A percentile compares a stretch with the other conserved stretches of the same genome.
These are phyloP conservation scores for Polypterus bichir DNA, from an alignment of 2,113 vertebrate genomes.

Conservation along the genomic window DNA sequence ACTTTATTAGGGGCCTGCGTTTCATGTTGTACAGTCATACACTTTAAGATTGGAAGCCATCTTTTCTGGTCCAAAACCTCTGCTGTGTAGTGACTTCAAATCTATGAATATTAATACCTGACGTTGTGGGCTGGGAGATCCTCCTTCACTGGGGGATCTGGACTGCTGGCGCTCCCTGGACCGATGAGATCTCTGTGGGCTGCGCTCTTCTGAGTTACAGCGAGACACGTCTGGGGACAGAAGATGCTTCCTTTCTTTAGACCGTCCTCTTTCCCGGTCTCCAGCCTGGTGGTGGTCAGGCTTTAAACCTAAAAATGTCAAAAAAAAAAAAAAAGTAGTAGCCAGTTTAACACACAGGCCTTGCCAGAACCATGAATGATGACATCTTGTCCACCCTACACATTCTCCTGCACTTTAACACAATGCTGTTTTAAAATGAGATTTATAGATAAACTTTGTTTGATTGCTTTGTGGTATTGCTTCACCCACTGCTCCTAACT, in stretches of 20 bases:
- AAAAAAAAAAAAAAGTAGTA: slow-evolving; percentile 9
- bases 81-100: too few relatives aligned
- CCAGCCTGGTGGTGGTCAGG: slow-evolving; percentile 64
- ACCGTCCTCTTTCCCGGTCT: slow-evolving; percentile 78
- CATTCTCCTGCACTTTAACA: too few relatives aligned
- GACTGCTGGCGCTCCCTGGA: slow-evolving; percentile 61
- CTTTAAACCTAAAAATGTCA: slow-evolving; percentile 50
- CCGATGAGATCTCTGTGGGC: slow-evolving; percentile 54
- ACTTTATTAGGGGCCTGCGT: slow-evolving; percentile 1
- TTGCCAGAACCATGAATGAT: too few relatives aligned
- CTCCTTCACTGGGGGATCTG: slow-evolving; percentile 73
- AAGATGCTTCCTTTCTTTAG: slow-evolving; percentile 87
- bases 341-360: too few relatives aligned
- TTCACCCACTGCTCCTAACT: too few relatives aligned
- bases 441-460: too few relatives aligned
- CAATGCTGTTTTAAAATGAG: too few relatives aligned
- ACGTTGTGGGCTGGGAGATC: slow-evolving; percentile 51
- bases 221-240: slow-evolving; percentile 88
- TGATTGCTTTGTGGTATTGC: too few relatives aligned
- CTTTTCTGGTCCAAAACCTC: background rate
- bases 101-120: slow-evolving; percentile 40
- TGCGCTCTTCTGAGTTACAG: slow-evolving; percentile 88
- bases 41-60: background rate
- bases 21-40: slow-evolving; percentile 1
- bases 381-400: too few relatives aligned